Evolutionary conservation across 64 coral and sea anemone genomes (phyloP).

Genomic region (Montipora cactus): DNA sequence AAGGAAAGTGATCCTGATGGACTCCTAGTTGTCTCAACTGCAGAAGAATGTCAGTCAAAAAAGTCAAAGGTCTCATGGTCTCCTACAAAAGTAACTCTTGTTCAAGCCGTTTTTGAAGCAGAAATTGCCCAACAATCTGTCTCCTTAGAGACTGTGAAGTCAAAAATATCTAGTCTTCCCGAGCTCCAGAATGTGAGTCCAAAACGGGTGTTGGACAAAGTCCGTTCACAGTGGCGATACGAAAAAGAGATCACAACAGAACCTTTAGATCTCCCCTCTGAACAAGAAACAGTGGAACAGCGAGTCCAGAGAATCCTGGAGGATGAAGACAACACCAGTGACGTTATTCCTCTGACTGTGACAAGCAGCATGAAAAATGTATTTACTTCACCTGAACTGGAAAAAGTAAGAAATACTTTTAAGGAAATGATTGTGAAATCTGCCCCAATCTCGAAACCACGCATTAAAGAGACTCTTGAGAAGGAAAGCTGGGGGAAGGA

Average conservation of each 20-base stretch:
- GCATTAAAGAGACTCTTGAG: slow-evolving; percentile 10
- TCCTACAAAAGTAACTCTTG: background rate
- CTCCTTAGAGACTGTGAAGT: background rate
- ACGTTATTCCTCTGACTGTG: slow-evolving; percentile 54
- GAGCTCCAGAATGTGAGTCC: slow-evolving; percentile 7
- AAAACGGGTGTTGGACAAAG: slow-evolving; percentile 17
- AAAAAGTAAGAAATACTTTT: background rate
- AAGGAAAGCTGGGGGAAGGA: slow-evolving; percentile 27
- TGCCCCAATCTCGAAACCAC: slow-evolving; percentile 27
- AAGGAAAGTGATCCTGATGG: background rate
- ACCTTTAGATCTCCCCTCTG: slow-evolving; percentile 7
- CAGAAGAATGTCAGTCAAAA: background rate
- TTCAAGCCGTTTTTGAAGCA: background rate
- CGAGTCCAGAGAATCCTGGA: slow-evolving; percentile 2
- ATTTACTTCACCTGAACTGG: background rate
- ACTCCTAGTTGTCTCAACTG: background rate
- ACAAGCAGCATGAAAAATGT: background rate
- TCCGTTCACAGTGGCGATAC: slow-evolving; percentile 20
- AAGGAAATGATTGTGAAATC: slow-evolving; percentile 45
- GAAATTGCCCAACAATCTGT: background rate
- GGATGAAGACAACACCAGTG: slow-evolving; percentile 36
- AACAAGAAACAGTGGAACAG: slow-evolving; percentile 12
- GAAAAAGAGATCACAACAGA: background rate
- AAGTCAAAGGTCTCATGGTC: background rate
- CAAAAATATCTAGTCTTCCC: background rate